A percentile compares a stretch with the other conserved stretches of the same genome.
phyloP scores from a whole-genome alignment of 2,888 invertebrate genomes.

The Dasypolia templi region DNA sequence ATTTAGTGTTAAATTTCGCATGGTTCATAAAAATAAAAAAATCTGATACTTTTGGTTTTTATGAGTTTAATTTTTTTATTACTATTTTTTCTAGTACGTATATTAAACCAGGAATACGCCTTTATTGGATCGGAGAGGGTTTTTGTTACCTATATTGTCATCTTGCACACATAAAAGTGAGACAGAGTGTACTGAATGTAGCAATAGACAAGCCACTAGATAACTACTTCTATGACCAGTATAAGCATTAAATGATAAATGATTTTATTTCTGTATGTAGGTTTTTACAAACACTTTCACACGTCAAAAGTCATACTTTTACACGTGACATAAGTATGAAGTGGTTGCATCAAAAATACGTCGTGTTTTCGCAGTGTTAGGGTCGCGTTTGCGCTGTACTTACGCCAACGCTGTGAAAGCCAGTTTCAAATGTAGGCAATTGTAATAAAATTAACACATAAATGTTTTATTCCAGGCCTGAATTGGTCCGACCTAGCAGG shows the following conservation, averaged over 20 bases:
- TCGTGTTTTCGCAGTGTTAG: not conserved
- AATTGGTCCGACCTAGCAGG: slow-evolving; percentile 91
- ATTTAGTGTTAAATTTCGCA: too few relatives aligned
- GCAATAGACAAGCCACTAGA: not conserved
- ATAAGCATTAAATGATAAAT: too few relatives aligned
- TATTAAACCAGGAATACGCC: too few relatives aligned
- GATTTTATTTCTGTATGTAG: too few relatives aligned
- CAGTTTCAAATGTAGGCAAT: not conserved
- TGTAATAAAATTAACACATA: not conserved
- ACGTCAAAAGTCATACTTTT: too few relatives aligned
- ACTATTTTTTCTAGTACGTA: too few relatives aligned
- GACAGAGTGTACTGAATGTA: not conserved
- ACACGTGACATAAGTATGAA: not conserved
- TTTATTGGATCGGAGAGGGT: too few relatives aligned
- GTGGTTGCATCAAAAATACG: not conserved
- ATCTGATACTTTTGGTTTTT: too few relatives aligned
- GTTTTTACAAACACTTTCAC: too few relatives aligned
- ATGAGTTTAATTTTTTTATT: too few relatives aligned
- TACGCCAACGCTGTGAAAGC: not conserved
- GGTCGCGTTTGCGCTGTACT: not conserved
- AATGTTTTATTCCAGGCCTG: slow-evolving; percentile 89
- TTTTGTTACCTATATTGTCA: not conserved
- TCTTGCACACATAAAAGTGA: not conserved
- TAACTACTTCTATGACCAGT: not conserved
- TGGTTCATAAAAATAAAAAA: too few relatives aligned